Evolutionary conservation across 2,888 invertebrate species (phyloP).

Genomic region (Nephrotoma guestfalica): DNA sequence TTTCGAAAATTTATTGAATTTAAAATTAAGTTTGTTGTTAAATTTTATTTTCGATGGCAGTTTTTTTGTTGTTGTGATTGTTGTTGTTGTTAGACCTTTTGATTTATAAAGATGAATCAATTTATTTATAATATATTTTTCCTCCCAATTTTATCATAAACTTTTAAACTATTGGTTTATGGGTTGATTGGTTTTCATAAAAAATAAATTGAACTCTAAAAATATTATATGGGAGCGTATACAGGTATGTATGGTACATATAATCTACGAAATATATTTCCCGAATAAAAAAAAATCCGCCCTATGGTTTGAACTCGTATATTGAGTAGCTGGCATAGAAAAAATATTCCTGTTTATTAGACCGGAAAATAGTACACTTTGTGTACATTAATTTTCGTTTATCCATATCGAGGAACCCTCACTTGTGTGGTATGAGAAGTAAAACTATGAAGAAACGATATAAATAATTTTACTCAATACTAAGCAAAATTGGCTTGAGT

Average conservation of each 20-base stretch:
- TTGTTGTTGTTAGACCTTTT: neutral
- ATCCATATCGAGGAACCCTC: too few species aligned
- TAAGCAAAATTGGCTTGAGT: too few species aligned
- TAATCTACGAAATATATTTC: neutral
- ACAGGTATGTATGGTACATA: neutral
- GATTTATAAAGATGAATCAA: neutral
- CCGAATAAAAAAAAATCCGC: neutral
- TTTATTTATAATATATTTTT: neutral
- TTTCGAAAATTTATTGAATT: neutral
- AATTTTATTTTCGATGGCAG: neutral
- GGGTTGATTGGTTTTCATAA: neutral
- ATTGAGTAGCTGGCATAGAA: too few species aligned
- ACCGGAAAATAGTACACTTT: too few species aligned
- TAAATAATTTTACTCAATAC: too few species aligned
- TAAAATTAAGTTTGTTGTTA: neutral
- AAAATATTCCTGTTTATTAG: too few species aligned
- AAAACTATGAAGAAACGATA: too few species aligned
- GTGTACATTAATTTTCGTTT: too few species aligned
- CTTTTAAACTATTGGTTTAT: neutral
- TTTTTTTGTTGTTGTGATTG: neutral
- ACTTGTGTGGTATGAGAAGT: too few species aligned
- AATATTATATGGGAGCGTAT: neutral
- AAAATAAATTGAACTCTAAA: neutral
- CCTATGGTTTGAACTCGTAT: too few species aligned
- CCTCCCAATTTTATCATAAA: neutral